phyloP scores from a whole-genome alignment of 2,113 vertebrate species.

The Limnothrissa miodon region DNA sequence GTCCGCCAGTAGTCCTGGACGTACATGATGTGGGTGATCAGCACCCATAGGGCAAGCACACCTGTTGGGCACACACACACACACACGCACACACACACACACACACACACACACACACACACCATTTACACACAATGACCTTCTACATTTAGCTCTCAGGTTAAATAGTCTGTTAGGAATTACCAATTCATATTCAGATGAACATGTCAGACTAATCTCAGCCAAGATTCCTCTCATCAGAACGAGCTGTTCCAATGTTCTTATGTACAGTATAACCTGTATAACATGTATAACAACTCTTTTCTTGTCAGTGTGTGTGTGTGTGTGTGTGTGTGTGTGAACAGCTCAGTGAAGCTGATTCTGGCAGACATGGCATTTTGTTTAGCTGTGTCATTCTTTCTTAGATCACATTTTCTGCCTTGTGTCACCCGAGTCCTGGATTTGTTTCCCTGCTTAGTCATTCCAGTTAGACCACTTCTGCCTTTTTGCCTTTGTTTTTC shows the following conservation, averaged over 20 bases:
- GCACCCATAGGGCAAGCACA: conserved; percentile 91
- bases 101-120: neutral
- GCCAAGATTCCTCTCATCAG: neutral
- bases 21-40: conserved; percentile 94
- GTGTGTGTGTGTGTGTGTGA: neutral
- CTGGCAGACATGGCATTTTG: neutral
- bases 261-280: neutral
- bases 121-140: neutral
- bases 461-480: neutral
- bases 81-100: conserved; percentile 2
- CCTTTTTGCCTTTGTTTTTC: neutral
- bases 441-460: neutral
- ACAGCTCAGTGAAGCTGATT: neutral
- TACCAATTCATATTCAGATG: neutral
- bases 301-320: neutral
- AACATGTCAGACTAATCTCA: neutral
- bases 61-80: conserved; percentile 63
- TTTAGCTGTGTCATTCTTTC: conserved; percentile 34
- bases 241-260: neutral
- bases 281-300: neutral
- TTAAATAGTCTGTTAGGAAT: neutral
- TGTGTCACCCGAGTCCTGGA: neutral
- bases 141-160: neutral
- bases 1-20: conserved; percentile 95
- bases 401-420: neutral